A percentile compares a stretch with the other conserved stretches of the same genome.
These are phyloP conservation scores for Brachyhypopomus gauderio DNA, from an alignment of 2,113 vertebrate species.

Conservation along the genomic window DNA sequence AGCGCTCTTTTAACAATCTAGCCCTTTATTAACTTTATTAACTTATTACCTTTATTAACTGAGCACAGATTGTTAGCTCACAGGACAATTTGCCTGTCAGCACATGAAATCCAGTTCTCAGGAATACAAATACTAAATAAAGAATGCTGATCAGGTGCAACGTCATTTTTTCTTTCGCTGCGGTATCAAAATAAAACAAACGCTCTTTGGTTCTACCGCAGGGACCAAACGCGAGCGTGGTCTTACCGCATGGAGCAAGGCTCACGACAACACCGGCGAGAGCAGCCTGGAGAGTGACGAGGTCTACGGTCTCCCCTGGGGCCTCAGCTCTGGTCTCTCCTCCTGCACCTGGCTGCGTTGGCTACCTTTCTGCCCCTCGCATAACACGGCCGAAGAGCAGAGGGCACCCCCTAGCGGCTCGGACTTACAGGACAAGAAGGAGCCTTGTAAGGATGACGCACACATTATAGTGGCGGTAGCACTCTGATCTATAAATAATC, in stretches of 20 bases:
- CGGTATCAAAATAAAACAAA: not conserved
- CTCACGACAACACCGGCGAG: constrained; percentile 67
- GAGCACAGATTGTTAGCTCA: not conserved
- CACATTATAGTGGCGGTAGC: constrained; percentile 61
- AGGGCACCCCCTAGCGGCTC: constrained; percentile 24
- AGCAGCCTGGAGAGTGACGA: constrained; percentile 65
- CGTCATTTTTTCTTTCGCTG: not conserved
- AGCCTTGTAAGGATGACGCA: constrained; percentile 51
- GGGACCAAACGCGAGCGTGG: constrained; percentile 88
- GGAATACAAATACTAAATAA: not conserved
- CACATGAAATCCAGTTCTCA: not conserved
- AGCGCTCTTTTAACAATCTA: constrained; percentile 24
- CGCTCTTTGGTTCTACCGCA: constrained; percentile 57
- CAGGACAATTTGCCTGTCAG: not conserved
- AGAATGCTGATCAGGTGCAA: not conserved
- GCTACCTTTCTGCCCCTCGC: constrained; percentile 84
- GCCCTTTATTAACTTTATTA: not conserved
- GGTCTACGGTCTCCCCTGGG: constrained; percentile 87
- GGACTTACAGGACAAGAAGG: constrained; percentile 58
- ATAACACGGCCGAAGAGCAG: not conserved
- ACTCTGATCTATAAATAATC: constrained; percentile 52
- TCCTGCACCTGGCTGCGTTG: constrained; percentile 70
- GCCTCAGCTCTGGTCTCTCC: constrained; percentile 76
- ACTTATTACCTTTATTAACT: not conserved
- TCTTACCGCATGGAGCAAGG: constrained; percentile 82